A percentile compares a stretch with the other conserved stretches of the same genome.
phyloP scores from a whole-genome alignment of 1,140 invertebrate genomes.

The Scaptomyza graminum region DNA sequence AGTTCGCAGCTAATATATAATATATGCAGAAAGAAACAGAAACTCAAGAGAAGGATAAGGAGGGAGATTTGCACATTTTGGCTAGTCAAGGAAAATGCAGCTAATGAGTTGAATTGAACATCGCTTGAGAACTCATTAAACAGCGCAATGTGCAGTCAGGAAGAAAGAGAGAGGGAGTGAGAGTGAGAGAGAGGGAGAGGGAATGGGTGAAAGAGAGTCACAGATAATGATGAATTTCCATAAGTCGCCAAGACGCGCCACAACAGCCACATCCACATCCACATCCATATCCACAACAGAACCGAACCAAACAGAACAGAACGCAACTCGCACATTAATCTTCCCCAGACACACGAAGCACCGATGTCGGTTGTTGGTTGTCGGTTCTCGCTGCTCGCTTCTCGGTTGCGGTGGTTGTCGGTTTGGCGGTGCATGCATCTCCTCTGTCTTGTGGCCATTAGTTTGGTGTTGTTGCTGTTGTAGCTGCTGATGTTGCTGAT shows the following conservation, averaged over 20 bases:
- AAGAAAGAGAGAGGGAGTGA: neutral
- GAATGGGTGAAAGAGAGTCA: conserved; percentile 3
- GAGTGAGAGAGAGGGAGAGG: neutral
- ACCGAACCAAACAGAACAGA: conserved; percentile 35
- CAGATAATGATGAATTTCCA: conserved; percentile 82
- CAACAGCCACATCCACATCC: conserved; percentile 34
- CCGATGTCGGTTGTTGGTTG: conserved; percentile 26
- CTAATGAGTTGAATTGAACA: conserved; percentile 81
- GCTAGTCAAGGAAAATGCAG: conserved; percentile 69
- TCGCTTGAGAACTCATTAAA: conserved; percentile 81
- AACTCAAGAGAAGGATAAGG: conserved; percentile 22
- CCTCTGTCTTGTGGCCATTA: conserved; percentile 46
- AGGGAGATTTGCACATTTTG: conserved; percentile 73
- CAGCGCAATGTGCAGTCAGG: conserved; percentile 32
- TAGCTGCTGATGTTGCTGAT: conserved; percentile 23
- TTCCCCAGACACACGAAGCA: conserved; percentile 66
- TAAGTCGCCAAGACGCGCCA: conserved; percentile 70
- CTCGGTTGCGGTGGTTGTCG: conserved; percentile 3
- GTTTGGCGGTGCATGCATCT: conserved; percentile 27
- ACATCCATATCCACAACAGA: conserved; percentile 24
- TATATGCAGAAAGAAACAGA: conserved; percentile 38
- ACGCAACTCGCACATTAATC: conserved; percentile 79
- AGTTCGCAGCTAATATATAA: conserved; percentile 26
- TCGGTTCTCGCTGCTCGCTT: conserved; percentile 4
- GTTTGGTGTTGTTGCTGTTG: conserved; percentile 29